These are phyloP conservation scores for Theodoxus fluviatilis DNA, from an alignment of 2,888 invertebrate genomes.

Conservation along the genomic window DNA sequence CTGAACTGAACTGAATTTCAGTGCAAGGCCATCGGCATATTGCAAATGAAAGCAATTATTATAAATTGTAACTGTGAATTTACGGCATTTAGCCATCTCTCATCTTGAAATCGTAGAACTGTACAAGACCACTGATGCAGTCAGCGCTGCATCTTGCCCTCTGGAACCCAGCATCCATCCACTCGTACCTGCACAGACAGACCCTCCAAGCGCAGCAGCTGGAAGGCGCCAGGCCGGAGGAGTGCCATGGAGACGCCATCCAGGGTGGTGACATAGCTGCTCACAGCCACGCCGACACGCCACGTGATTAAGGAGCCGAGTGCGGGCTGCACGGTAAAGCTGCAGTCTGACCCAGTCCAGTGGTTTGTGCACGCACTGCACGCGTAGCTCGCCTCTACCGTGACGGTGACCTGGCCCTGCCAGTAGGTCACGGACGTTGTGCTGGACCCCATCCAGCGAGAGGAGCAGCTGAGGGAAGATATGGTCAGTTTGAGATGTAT, in stretches of 20 bases:
- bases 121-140: constrained; percentile 39
- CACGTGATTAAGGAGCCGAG: constrained; percentile 7
- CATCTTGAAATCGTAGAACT: constrained; percentile 33
- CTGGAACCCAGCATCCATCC: too few species aligned
- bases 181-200: background rate
- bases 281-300: constrained; percentile 6
- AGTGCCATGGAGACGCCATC: constrained; percentile 18
- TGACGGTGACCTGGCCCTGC: constrained; percentile 28
- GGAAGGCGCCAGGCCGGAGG: constrained; percentile 22
- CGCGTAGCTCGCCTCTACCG: constrained; percentile 26
- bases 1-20: too few species aligned
- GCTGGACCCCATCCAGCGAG: constrained; percentile 35
- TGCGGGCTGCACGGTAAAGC: constrained; percentile 33
- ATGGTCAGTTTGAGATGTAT: too few species aligned
- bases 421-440: constrained; percentile 35
- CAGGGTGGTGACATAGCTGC: constrained; percentile 25
- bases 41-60: too few species aligned
- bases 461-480: too few species aligned
- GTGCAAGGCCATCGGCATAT: too few species aligned
- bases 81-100: too few species aligned
- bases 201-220: constrained; percentile 1
- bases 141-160: too few species aligned
- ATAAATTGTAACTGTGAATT: too few species aligned
- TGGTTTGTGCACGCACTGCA: constrained; percentile 41
- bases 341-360: constrained; percentile 45